Percentiles rank a stretch among this genome's conserved stretches.
These are phyloP conservation scores for Aptenodytes patagonicus DNA, from an alignment of 2,113 vertebrate genomes.

Conservation along the genomic window DNA sequence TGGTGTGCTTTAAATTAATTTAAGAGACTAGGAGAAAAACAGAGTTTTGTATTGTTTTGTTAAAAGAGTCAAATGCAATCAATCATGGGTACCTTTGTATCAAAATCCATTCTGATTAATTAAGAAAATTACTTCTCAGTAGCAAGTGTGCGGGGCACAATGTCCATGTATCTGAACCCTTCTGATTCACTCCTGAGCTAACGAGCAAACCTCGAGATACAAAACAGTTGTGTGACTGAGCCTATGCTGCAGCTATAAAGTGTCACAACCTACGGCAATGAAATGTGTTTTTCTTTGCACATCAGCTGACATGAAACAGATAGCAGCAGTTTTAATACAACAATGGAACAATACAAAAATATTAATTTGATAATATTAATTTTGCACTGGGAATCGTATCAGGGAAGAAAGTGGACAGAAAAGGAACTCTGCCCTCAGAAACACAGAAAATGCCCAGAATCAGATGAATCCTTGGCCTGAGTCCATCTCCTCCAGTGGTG, in stretches of 20 bases:
- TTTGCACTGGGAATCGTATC: not conserved
- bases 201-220: not conserved
- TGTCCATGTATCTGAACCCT: not conserved
- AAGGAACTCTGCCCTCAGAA: not conserved
- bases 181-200: not conserved
- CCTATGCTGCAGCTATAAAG: rapidly evolving
- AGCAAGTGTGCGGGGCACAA: not conserved
- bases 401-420: not conserved
- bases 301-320: not conserved
- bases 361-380: not conserved
- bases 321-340: not conserved
- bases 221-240: not conserved
- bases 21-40: not conserved
- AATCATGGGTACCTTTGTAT: not conserved
- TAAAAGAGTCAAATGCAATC: not conserved
- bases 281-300: not conserved
- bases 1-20: not conserved
- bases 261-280: not conserved
- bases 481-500: not conserved
- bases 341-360: not conserved
- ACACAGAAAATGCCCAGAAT: not conserved
- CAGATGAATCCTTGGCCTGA: not conserved
- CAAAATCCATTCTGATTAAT: not conserved
- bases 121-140: not conserved
- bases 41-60: not conserved